These are phyloP conservation scores for Urocyon cinereoargenteus DNA, from an alignment of 2,797 vertebrate species.

Conservation along the genomic window DNA sequence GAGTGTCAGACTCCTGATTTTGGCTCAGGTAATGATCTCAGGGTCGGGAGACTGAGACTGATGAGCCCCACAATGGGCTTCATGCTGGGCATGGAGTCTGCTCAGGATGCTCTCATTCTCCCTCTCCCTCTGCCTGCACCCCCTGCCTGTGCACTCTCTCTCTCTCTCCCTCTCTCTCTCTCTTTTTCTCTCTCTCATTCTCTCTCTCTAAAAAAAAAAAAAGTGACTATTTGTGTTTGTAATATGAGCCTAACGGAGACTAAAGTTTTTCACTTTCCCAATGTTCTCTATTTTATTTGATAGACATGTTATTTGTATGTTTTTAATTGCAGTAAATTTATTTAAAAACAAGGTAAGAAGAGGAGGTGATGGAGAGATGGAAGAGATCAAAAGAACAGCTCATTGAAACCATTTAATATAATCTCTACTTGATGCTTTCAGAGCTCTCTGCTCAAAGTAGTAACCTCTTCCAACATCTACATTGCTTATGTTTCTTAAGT, in stretches of 20 bases:
- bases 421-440: slow-evolving; percentile 92
- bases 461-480: background rate
- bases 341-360: background rate
- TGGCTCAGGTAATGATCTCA: background rate
- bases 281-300: background rate
- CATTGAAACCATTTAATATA: slow-evolving; percentile 84
- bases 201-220: background rate
- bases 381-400: slow-evolving; percentile 61
- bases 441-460: slow-evolving; percentile 58
- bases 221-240: background rate
- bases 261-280: background rate
- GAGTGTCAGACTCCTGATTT: background rate
- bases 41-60: background rate
- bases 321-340: background rate
- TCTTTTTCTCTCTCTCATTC: too few species aligned
- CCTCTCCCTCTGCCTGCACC: background rate
- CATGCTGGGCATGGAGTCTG: background rate
- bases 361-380: slow-evolving; percentile 69
- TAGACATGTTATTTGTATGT: background rate
- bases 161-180: background rate
- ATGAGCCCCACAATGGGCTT: background rate
- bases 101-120: background rate
- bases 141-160: background rate
- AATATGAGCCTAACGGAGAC: background rate
- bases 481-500: background rate